Conservation (phyloP, 1,140 invertebrate genomes). For the Neuroterus valhalla region DNA sequence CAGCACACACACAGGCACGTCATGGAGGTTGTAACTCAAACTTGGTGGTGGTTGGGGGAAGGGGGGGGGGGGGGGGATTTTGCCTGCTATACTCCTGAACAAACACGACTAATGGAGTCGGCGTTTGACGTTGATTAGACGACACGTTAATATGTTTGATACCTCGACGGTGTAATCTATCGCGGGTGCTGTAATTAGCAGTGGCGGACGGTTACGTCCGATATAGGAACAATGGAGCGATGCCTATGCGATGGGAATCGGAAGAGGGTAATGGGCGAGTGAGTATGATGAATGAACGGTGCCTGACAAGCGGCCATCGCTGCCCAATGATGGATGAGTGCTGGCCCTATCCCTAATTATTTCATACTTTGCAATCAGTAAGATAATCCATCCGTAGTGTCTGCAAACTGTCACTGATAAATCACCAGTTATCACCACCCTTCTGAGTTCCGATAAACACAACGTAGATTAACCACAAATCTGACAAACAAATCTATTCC, state of each 20-base stretch:
- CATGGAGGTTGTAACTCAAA: no score
- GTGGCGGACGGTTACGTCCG: constrained; percentile 65
- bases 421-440: constrained; percentile 70
- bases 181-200: constrained; percentile 67
- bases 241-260: constrained; percentile 63
- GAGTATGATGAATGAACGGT: constrained; percentile 75
- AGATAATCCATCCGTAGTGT: constrained; percentile 73
- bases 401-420: constrained; percentile 73
- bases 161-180: constrained; percentile 63
- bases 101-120: constrained; percentile 56
- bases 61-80: no score
- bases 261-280: constrained; percentile 69
- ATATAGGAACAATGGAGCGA: constrained; percentile 69
- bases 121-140: constrained; percentile 48
- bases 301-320: constrained; percentile 74
- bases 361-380: constrained; percentile 76
- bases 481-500: constrained; percentile 7
- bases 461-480: constrained; percentile 43
- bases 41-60: no score
- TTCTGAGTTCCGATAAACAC: constrained; percentile 29
- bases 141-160: constrained; percentile 61
- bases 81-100: neutral
- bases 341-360: constrained; percentile 73
- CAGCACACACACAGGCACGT: neutral
- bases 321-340: constrained; percentile 72